phyloP scores from a whole-genome alignment of 2,888 invertebrate genomes.

The Rhimphoctona megacephalus region DNA sequence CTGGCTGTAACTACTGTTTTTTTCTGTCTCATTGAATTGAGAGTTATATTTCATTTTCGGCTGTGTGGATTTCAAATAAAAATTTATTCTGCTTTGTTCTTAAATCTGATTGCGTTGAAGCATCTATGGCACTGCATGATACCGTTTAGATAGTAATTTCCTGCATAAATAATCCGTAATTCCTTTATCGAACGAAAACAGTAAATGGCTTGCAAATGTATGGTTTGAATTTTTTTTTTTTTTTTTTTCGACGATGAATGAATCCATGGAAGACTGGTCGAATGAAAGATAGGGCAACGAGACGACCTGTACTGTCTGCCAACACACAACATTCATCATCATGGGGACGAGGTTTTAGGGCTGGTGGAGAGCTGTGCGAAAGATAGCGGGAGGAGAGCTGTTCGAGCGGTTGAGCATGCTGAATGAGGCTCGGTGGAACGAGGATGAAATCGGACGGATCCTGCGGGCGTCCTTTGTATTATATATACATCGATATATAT shows the following conservation, averaged over 20 bases:
- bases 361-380: constrained; percentile 47
- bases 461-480: constrained; percentile 40
- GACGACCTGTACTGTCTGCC: constrained; percentile 45
- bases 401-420: constrained; percentile 67
- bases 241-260: constrained; percentile 36
- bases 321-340: constrained; percentile 70
- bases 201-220: constrained; percentile 2
- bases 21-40: background rate
- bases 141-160: background rate
- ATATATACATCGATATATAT: background rate
- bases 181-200: background rate
- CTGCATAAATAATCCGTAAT: background rate
- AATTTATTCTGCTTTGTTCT: no score
- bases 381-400: constrained; percentile 57
- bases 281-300: constrained; percentile 51
- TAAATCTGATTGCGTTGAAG: background rate
- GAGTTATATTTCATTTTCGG: background rate
- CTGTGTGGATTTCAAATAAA: background rate
- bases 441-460: constrained; percentile 61
- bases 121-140: no score
- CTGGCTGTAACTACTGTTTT: constrained; percentile 22
- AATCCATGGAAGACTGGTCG: constrained; percentile 32
- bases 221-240: background rate
- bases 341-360: constrained; percentile 49
- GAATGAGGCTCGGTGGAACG: constrained; percentile 62